Percentiles rank a stretch among this genome's conserved stretches.
phyloP scores from a whole-genome alignment of 2,113 vertebrate species.

The Eudyptes chrysolophus region DNA sequence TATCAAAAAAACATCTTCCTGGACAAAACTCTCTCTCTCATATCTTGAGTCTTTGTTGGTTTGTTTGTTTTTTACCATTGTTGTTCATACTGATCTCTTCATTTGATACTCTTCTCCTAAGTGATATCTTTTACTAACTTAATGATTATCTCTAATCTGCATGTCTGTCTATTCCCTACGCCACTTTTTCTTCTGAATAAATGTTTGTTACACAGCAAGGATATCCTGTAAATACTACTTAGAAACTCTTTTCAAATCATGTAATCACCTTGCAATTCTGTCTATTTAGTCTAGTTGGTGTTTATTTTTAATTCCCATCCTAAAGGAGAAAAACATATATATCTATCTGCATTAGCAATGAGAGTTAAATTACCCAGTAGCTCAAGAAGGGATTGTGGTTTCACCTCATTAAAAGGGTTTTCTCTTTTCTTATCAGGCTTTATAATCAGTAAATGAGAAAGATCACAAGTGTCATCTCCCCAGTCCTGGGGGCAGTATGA shows the following conservation, averaged over 20 bases:
- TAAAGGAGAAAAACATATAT: neutral
- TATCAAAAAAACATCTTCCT: neutral
- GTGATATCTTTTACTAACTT: neutral
- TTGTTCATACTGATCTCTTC: neutral
- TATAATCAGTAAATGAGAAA: conserved; percentile 77
- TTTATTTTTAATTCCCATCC: neutral
- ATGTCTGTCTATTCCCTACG: neutral
- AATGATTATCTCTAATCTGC: neutral
- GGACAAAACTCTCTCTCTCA: neutral
- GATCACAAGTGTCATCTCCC: conserved; percentile 57
- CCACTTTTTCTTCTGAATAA: neutral
- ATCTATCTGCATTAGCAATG: neutral
- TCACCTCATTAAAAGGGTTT: conserved; percentile 61
- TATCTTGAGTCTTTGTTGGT: neutral
- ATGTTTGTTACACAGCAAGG: neutral
- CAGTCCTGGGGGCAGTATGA: conserved; percentile 38
- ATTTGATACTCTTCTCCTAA: neutral
- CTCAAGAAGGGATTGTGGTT: conserved; percentile 38
- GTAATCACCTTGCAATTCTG: neutral
- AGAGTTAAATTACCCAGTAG: conserved; percentile 3
- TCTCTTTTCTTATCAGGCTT: conserved; percentile 68
- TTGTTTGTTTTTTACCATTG: neutral
- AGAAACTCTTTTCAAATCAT: neutral
- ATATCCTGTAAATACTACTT: neutral
- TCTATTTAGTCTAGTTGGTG: neutral